Evolutionary conservation across 2,113 vertebrate genomes (phyloP).

Genomic region (Sterna hirundo): DNA sequence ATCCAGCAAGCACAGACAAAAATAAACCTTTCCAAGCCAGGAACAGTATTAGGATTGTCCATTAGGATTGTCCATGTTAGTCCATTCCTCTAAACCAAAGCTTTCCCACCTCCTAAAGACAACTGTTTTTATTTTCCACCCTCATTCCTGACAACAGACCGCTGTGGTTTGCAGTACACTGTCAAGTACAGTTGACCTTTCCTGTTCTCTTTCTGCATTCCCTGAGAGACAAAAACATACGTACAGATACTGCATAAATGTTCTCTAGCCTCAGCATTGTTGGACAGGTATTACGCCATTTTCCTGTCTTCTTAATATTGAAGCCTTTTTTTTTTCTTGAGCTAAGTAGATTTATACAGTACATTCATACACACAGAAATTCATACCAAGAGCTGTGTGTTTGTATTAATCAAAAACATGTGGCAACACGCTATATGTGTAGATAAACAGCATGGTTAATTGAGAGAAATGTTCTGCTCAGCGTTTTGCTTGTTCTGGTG

Average conservation of each 20-base stretch:
- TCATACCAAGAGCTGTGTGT: background rate
- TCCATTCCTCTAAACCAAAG: background rate
- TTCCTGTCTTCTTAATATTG: background rate
- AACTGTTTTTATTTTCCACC: background rate
- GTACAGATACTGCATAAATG: background rate
- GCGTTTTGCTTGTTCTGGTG: background rate
- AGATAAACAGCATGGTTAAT: slow-evolving; percentile 47
- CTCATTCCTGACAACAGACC: background rate
- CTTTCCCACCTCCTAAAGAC: background rate
- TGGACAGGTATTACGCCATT: background rate
- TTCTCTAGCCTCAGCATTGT: background rate
- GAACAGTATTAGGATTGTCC: background rate
- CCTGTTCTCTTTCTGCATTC: background rate
- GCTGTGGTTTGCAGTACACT: background rate
- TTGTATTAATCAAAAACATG: slow-evolving; percentile 48
- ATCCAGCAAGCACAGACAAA: background rate
- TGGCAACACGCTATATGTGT: background rate
- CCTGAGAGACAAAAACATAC: background rate
- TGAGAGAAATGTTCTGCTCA: slow-evolving; percentile 38
- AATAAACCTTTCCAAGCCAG: background rate
- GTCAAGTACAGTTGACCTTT: background rate
- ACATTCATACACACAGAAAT: background rate
- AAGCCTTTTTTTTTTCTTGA: background rate
- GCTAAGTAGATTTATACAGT: background rate
- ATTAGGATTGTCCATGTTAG: background rate